Percentiles rank a stretch among this genome's conserved stretches.
phyloP scores from a whole-genome alignment of 2,888 invertebrate species.

The Cataglyphis albicans region DNA sequence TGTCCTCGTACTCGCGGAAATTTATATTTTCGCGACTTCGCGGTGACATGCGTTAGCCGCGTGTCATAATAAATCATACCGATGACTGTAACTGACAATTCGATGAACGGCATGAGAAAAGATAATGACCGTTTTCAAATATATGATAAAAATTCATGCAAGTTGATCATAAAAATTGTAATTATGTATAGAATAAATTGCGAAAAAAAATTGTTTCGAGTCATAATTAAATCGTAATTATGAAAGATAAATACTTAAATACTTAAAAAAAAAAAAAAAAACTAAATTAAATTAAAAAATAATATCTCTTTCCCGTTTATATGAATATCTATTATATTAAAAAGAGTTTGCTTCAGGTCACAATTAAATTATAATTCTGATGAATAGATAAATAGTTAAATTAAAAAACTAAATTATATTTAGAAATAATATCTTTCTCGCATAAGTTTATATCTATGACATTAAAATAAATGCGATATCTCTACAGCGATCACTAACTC shows the following conservation, averaged over 20 bases:
- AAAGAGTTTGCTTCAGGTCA: background rate
- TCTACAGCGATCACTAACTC: background rate
- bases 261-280: background rate
- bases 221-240: background rate
- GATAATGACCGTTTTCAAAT: background rate
- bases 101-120: background rate
- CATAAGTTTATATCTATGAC: background rate
- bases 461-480: background rate
- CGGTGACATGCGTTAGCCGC: background rate
- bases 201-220: background rate
- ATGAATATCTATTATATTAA: background rate
- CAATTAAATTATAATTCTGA: background rate
- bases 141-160: background rate
- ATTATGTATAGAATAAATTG: background rate
- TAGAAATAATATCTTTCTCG: background rate
- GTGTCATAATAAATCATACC: conserved; percentile 9
- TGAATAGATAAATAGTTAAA: background rate
- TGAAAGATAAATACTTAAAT: background rate
- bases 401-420: background rate
- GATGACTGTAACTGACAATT: conserved; percentile 5
- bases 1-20: conserved; percentile 43
- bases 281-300: background rate
- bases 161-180: background rate
- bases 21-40: conserved; percentile 55
- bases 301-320: background rate